These are phyloP conservation scores for Eupeodes latifasciatus DNA, from an alignment of 2,888 invertebrate genomes.

Conservation along the genomic window DNA sequence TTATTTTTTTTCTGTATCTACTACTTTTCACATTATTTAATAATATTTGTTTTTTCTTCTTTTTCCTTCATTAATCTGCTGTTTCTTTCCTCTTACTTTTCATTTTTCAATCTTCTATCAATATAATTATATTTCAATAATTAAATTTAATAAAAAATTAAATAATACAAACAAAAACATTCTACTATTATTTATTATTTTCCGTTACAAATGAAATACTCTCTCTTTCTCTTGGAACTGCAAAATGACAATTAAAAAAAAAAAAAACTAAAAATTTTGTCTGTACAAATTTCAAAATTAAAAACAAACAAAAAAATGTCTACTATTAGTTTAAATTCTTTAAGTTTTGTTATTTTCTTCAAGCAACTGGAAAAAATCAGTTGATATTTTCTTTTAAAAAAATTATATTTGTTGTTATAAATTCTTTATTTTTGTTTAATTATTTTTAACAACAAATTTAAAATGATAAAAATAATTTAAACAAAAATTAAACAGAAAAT, in stretches of 20 bases:
- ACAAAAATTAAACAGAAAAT: conserved; percentile 5
- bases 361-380: conserved; percentile 75
- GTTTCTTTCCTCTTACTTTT: conserved; percentile 43
- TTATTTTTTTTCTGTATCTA: conserved; percentile 60
- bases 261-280: conserved; percentile 28
- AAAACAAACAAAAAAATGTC: conserved; percentile 56
- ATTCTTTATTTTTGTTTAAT: background rate
- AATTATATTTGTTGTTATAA: conserved; percentile 16
- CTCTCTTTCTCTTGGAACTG: conserved; percentile 36
- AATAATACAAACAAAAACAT: conserved; percentile 63
- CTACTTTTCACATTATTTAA: conserved; percentile 74
- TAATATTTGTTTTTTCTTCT: conserved; percentile 48
- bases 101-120: conserved; percentile 51
- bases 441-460: conserved; percentile 40
- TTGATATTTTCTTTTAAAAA: conserved; percentile 33
- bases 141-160: conserved; percentile 61
- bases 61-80: background rate
- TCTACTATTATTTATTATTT: conserved; percentile 44
- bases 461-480: conserved; percentile 20
- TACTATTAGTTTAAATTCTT: conserved; percentile 39
- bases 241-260: conserved; percentile 43
- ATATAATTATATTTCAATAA: conserved; percentile 55
- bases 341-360: conserved; percentile 37
- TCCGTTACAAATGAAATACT: conserved; percentile 45
- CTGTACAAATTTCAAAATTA: conserved; percentile 70